These are phyloP conservation scores for Galemys pyrenaicus DNA, from an alignment of 2,113 vertebrate genomes.

Conservation along the genomic window DNA sequence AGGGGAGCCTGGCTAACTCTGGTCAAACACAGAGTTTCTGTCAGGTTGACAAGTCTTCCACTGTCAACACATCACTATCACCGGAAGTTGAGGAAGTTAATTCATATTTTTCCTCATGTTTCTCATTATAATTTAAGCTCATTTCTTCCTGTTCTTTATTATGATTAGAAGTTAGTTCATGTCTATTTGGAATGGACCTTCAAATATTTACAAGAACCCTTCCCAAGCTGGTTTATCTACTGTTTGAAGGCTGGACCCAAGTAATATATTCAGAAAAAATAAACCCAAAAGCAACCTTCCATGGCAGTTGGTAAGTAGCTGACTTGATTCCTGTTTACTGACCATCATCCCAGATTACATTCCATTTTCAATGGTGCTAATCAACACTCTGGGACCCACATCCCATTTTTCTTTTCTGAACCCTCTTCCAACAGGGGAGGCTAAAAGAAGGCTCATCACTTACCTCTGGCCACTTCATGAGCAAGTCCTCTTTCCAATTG, in stretches of 20 bases:
- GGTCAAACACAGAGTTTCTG: not conserved
- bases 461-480: not conserved
- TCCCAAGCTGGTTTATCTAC: slow-evolving; percentile 10
- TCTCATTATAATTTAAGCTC: not conserved
- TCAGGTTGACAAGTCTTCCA: not conserved
- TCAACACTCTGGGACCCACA: not conserved
- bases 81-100: not conserved
- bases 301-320: not conserved
- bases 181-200: not conserved
- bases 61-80: too few relatives aligned
- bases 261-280: not conserved
- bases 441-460: not conserved
- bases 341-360: not conserved
- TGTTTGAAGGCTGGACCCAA: not conserved
- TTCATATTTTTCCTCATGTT: not conserved
- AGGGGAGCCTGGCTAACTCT: not conserved
- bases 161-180: not conserved
- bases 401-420: not conserved
- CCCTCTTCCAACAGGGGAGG: not conserved
- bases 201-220: not conserved
- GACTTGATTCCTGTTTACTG: not conserved
- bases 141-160: not conserved
- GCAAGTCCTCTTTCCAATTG: not conserved
- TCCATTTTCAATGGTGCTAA: not conserved
- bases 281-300: too few relatives aligned